Conservation (phyloP, 2,888 invertebrate species). For the Papilio protenor region DNA sequence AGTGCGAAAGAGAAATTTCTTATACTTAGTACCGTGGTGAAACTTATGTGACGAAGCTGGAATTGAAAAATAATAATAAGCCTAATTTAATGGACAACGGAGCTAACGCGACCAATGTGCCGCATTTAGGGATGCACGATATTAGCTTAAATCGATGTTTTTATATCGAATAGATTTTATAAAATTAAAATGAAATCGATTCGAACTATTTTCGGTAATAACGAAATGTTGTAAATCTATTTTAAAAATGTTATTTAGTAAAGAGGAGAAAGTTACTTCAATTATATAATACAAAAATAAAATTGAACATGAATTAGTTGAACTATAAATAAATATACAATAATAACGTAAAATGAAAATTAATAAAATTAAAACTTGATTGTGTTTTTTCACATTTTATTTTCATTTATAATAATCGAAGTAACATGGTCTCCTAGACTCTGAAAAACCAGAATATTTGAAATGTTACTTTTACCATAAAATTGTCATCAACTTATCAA, state of each 20-base stretch:
- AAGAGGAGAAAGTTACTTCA: background rate
- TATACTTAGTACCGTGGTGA: constrained; percentile 74
- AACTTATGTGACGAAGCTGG: constrained; percentile 72
- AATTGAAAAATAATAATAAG: constrained; percentile 63
- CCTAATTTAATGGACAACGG: constrained; percentile 58
- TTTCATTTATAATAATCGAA: background rate
- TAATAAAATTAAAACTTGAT: background rate
- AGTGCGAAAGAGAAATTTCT: constrained; percentile 67
- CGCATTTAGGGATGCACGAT: constrained; percentile 8
- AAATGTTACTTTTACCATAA: background rate
- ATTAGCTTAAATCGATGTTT: background rate
- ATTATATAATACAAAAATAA: background rate
- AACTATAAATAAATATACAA: constrained; percentile 13
- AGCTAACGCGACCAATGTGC: constrained; percentile 34
- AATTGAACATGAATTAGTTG: background rate
- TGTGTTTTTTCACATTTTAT: background rate
- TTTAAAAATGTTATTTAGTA: background rate
- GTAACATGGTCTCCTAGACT: background rate
- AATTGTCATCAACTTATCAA: background rate
- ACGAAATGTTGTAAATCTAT: no score
- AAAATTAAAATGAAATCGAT: background rate
- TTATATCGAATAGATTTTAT: background rate
- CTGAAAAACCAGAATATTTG: background rate
- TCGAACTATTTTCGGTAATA: background rate
- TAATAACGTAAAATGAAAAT: constrained; percentile 3